Conservation (phyloP, 2,113 vertebrate genomes). For the Chiloscyllium plagiosum region DNA sequence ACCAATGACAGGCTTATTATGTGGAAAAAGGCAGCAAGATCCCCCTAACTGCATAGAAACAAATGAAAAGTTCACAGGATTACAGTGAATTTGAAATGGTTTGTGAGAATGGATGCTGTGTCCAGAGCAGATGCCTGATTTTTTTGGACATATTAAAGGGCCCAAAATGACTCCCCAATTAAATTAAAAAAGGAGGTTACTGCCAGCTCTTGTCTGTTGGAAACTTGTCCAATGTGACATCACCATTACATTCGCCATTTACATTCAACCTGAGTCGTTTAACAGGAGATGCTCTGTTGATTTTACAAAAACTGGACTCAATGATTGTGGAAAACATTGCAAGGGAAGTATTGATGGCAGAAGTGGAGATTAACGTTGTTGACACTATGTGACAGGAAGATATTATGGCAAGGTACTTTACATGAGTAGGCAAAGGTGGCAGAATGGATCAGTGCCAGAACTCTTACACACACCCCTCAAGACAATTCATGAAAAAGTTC, state of each 20-base stretch:
- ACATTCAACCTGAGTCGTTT: not conserved
- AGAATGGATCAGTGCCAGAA: not conserved
- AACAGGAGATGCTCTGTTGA: not conserved
- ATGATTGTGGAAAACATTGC: not conserved
- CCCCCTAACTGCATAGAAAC: not conserved
- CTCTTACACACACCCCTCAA: not conserved
- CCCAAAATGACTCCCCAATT: not conserved
- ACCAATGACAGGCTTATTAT: not conserved
- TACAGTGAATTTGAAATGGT: not conserved
- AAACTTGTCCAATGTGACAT: not conserved
- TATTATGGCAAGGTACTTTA: not conserved
- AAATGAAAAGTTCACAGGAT: not conserved
- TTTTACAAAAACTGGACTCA: no score
- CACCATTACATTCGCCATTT: not conserved
- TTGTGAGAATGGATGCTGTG: not conserved
- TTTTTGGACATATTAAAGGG: not conserved
- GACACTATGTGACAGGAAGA: not conserved
- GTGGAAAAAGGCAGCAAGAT: not conserved
- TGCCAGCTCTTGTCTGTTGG: not conserved
- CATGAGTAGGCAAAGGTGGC: not conserved
- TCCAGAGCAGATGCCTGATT: not conserved
- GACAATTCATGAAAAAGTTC: not conserved
- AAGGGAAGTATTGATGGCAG: not conserved
- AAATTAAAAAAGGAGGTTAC: not conserved
- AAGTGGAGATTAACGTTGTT: not conserved